These are phyloP conservation scores for Hozukius guyotensis DNA, from an alignment of 2,797 vertebrate genomes.

Conservation along the genomic window DNA sequence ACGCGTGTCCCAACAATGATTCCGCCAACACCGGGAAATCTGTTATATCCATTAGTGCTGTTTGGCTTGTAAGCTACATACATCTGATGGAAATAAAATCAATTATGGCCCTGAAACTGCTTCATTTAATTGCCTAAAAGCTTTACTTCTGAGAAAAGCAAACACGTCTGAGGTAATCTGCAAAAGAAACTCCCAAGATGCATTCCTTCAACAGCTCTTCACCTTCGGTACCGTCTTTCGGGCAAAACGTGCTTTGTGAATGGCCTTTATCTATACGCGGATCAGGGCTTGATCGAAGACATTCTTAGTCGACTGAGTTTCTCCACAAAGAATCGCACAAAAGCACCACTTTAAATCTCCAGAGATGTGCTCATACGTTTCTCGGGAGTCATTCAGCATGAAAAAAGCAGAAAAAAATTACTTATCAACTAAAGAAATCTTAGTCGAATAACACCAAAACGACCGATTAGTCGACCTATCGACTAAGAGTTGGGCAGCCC, in stretches of 20 bases:
- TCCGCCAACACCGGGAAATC: background rate
- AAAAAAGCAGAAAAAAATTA: no score
- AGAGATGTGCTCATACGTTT: no score
- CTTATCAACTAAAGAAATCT: no score
- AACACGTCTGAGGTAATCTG: background rate
- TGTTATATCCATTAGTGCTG: slow-evolving; percentile 13
- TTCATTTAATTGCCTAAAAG: slow-evolving; percentile 23
- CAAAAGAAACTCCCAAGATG: slow-evolving; percentile 1
- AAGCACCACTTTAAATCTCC: no score
- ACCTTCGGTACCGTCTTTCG: background rate
- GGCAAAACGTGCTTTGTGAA: background rate
- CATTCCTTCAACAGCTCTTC: background rate
- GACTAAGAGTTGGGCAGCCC: no score
- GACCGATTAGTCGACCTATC: no score
- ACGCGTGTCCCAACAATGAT: background rate
- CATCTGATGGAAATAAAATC: slow-evolving; percentile 41
- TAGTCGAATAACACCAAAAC: no score
- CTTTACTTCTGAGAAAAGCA: slow-evolving; percentile 1
- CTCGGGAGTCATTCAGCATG: no score
- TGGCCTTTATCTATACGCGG: background rate
- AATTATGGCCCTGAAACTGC: slow-evolving; percentile 2
- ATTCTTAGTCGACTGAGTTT: no score
- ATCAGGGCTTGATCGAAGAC: no score
- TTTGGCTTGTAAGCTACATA: slow-evolving; percentile 8
- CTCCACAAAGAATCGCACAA: no score